Evolutionary conservation across 2,113 vertebrate species (phyloP), one percentile per base, ranked within the genome.

Genomic region (Ramphastos sulfuratus): DNA sequence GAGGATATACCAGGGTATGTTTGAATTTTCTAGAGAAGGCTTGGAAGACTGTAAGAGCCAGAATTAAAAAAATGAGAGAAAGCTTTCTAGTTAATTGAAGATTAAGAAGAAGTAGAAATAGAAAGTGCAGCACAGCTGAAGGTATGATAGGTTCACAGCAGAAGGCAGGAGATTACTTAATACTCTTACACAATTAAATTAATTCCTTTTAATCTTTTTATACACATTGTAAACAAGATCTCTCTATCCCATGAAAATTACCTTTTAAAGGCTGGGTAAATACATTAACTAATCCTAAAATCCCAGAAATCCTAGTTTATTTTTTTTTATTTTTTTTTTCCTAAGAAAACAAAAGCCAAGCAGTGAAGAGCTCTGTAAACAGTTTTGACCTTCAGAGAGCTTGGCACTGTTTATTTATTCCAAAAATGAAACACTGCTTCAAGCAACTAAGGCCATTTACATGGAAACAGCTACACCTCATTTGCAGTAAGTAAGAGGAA

Each of bases 181-280:
- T 44, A 94, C 85, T 94, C 94, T 87, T 82, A 96, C 31, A 96
- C 95, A 97, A 96, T 98, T 96, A 95, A 97, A 96, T 95, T 97
- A 97, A 97, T 96, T 97, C 95, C 58, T 92, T 94, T 92, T 96
- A 97, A 97, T 97, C 93, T 96, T 96, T 96, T 90, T 92, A 96
- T 85, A 89, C 76, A 94, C 72, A 91, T 56, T 94, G 92, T 94
- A 97, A 97, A 96, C 92, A 97, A 96, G 92, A 95, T 95, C 85
- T 83, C 82, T 87, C 54, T 50, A 94, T 93, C 85, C 91, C 87
- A 94, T 50, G 37, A 94, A 97, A 98, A 97, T 95, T 96, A 96
- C 78, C 91, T 96, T 95, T 94, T 93, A 91, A 95, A 96, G 89
- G 73, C 91, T 95, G 65, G 74, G 85, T 85, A 96, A 97, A 96